These are phyloP conservation scores for Alviniconcha strummeri DNA, from an alignment of 2,888 invertebrate genomes.

Conservation along the genomic window DNA sequence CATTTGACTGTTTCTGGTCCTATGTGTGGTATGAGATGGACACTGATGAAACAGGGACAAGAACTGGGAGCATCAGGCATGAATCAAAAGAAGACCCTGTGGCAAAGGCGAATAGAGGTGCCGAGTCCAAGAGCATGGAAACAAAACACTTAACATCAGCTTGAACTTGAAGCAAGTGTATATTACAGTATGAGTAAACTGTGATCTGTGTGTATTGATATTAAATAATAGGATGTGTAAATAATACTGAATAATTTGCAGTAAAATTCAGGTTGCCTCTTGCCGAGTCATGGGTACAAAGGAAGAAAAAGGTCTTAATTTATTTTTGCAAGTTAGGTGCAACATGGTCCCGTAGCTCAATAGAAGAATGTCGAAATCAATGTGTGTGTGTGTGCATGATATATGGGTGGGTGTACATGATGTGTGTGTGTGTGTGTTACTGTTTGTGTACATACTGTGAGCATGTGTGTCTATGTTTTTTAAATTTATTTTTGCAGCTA, in stretches of 20 bases:
- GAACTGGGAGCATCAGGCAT: neutral
- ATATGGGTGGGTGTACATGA: neutral
- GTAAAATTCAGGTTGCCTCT: neutral
- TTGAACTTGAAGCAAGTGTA: neutral
- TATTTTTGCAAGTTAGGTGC: neutral
- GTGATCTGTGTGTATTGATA: neutral
- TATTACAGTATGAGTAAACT: neutral
- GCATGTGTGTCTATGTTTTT: neutral
- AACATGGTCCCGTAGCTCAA: neutral
- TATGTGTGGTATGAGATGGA: constrained; percentile 58
- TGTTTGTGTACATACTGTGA: neutral
- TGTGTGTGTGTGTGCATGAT: neutral
- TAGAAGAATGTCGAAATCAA: neutral
- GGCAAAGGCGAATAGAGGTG: neutral
- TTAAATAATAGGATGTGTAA: neutral
- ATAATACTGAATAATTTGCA: neutral
- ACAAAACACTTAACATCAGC: neutral
- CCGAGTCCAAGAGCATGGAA: neutral
- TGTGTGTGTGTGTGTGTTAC: neutral
- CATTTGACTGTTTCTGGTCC: constrained; percentile 69
- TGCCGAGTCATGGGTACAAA: neutral
- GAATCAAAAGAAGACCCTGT: neutral
- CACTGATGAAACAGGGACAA: neutral
- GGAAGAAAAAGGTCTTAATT: neutral
- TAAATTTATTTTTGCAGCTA: neutral